Base-by-base conservation (phyloP, 2,888 invertebrate species). In the Drosophila greeni region DNA sequence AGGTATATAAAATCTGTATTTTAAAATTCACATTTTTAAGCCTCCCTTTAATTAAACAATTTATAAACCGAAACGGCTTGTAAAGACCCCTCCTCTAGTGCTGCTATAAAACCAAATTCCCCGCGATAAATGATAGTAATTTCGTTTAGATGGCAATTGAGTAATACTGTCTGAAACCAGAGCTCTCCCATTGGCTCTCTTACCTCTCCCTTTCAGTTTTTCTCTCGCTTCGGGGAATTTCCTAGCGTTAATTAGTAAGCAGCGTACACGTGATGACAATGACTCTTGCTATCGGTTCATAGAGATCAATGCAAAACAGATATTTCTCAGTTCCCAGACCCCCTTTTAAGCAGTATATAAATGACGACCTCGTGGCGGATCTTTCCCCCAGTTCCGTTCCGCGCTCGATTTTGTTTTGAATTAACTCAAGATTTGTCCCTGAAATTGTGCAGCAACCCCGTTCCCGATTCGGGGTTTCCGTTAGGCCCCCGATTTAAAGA, bases 381-480 rank as follows among this genome's bases (percentile, higher is more conserved):
- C 47, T 54, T 20, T 33, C 40, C 47, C 51, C 9, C n/a, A 29
- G 53, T n/a, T 56, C 26, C 37, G 45, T 16, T 57, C 20, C 39
- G n/a, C 26, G 43, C 31, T 49, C 49, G 23, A 8, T 58, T 54
- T 57, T 45, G 40, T 52, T 54, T 52, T 54, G 52, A 37, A 52
- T 20, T 47, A n/a, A 54, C 26, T 26, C 2, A n/a, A 5, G 34
- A 42, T 36, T 68, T 80, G 83, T 74, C 84, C 82, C 76, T 82
- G 85, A 85, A 85, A 64, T 81, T 82, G 84, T 85, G 70, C 78
- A 85, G 71, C 70, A 69, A 85, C 76, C 84, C 72, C 61, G 64
- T 58, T 58, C 67, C 47, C 81, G 59, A 39, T 58, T 60, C 49
- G 56, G 43, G 64, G 66, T 67, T 72, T 82, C 73, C 83, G 74